phyloP scores from a whole-genome alignment of 2,113 vertebrate genomes.

The Potamarius usumacintae region DNA sequence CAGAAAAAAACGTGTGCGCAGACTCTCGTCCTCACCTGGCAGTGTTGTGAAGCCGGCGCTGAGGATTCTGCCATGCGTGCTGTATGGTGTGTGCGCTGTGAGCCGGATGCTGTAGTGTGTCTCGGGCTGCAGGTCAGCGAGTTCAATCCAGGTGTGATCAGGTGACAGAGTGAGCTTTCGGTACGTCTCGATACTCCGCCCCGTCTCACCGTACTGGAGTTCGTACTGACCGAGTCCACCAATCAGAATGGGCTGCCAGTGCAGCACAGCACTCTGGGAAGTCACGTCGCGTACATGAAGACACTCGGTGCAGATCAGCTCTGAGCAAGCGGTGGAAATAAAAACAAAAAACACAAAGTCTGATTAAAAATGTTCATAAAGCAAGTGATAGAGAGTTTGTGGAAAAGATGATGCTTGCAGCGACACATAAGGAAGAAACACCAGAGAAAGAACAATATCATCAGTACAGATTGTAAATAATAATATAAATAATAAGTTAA shows the following conservation, averaged over 20 bases:
- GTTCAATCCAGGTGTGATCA: slow-evolving; percentile 63
- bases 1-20: too few relatives aligned
- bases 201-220: slow-evolving; percentile 62
- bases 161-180: slow-evolving; percentile 63
- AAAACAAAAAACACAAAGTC: neutral
- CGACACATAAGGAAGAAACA: neutral
- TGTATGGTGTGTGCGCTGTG: slow-evolving; percentile 73
- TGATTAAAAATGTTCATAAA: neutral
- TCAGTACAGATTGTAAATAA: too few relatives aligned
- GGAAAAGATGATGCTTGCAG: neutral
- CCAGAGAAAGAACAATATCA: neutral
- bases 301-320: slow-evolving; percentile 70
- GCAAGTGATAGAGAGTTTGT: neutral
- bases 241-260: slow-evolving; percentile 77
- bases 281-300: slow-evolving; percentile 77
- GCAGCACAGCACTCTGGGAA: slow-evolving; percentile 75
- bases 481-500: too few relatives aligned
- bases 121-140: slow-evolving; percentile 72
- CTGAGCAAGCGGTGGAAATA: slow-evolving; percentile 61
- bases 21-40: slow-evolving; percentile 65
- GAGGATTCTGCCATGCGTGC: slow-evolving; percentile 62
- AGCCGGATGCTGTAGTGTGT: slow-evolving; percentile 79
- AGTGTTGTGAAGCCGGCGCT: slow-evolving; percentile 76
- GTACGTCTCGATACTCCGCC: neutral
- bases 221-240: slow-evolving; percentile 70